phyloP scores from a whole-genome alignment of 2,888 invertebrate species.

The Sabatieria punctata region DNA sequence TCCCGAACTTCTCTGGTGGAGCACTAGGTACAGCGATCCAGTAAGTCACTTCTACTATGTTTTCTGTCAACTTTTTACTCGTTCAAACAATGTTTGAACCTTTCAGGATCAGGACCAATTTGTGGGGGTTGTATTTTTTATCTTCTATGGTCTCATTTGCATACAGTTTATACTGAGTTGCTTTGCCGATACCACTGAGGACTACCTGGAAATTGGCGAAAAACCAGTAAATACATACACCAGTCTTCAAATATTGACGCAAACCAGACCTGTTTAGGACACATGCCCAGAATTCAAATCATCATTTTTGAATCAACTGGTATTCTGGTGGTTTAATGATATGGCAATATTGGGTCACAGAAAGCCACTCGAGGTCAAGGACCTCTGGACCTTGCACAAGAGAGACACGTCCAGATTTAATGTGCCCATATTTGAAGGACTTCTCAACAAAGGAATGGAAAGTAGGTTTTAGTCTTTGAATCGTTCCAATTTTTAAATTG shows the following conservation, averaged over 20 bases:
- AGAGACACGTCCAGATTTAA: slow-evolving; percentile 67
- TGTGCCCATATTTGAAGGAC: background rate
- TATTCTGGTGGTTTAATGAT: slow-evolving; percentile 57
- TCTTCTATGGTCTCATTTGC: slow-evolving; percentile 1
- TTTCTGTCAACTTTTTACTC: no score
- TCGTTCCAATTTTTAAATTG: no score
- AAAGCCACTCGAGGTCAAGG: slow-evolving; percentile 57
- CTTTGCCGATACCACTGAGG: background rate
- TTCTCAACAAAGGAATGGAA: background rate
- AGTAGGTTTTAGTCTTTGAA: background rate
- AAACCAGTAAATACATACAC: no score
- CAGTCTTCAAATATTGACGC: no score
- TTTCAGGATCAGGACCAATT: no score
- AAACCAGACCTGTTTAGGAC: no score
- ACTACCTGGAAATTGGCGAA: background rate
- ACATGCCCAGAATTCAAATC: slow-evolving; percentile 55
- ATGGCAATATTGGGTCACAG: slow-evolving; percentile 25
- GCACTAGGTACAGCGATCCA: no score
- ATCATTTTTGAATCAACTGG: slow-evolving; percentile 65
- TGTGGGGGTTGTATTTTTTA: no score
- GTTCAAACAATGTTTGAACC: no score
- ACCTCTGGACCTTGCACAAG: slow-evolving; percentile 75
- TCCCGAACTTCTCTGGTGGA: background rate
- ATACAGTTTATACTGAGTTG: background rate
- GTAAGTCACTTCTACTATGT: no score